Conservation (phyloP, 2,888 invertebrate genomes). For the Conomelus anceps region DNA sequence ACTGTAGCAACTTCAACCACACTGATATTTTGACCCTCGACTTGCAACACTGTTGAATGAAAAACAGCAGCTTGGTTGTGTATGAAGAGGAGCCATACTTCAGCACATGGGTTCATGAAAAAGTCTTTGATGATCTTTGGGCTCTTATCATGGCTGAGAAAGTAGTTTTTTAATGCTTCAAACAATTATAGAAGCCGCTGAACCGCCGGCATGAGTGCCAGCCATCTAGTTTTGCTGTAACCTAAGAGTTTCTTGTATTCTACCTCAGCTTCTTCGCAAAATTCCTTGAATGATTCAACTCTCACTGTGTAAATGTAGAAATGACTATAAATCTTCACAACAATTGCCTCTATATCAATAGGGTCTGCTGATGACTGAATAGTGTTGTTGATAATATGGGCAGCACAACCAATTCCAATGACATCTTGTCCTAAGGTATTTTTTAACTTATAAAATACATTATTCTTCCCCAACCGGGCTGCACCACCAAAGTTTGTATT, state of each 20-base stretch:
- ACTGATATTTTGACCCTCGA: too few relatives aligned
- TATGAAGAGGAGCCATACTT: neutral
- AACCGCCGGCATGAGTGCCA: conserved; percentile 5
- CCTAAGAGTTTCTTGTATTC: conserved; percentile 3
- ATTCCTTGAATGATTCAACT: neutral
- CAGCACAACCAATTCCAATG: too few relatives aligned
- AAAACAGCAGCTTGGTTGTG: neutral
- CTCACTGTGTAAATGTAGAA: conserved; percentile 2
- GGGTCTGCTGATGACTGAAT: too few relatives aligned
- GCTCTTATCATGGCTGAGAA: neutral
- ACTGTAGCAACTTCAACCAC: too few relatives aligned
- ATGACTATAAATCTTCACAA: too few relatives aligned
- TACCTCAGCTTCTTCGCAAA: neutral
- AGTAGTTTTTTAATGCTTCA: neutral
- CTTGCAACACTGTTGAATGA: too few relatives aligned
- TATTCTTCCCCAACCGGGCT: too few relatives aligned
- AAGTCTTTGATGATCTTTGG: neutral
- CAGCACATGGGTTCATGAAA: neutral
- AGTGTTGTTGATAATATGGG: too few relatives aligned
- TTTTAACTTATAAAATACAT: too few relatives aligned
- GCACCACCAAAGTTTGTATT: too few relatives aligned
- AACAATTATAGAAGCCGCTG: neutral
- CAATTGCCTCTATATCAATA: too few relatives aligned
- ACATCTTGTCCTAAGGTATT: too few relatives aligned
- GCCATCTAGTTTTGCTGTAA: conserved; percentile 4